Evolutionary conservation across 2,113 vertebrate genomes (phyloP).

Genomic region (Charina bottae): DNA sequence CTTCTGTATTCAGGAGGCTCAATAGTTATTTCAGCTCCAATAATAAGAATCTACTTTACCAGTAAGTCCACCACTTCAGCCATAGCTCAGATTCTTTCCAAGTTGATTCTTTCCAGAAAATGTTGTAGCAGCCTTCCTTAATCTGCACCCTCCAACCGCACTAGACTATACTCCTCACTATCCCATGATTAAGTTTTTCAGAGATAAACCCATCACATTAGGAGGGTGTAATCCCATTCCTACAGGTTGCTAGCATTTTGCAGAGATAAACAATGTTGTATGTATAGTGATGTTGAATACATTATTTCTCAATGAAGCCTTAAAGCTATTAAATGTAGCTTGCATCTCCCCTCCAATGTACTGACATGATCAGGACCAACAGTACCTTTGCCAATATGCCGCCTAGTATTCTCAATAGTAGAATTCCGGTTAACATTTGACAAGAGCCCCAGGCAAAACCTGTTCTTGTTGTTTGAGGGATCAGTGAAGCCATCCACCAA

Average conservation of each 20-base stretch:
- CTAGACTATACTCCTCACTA: background rate
- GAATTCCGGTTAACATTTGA: constrained; percentile 99
- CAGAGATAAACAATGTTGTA: background rate
- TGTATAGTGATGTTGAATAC: background rate
- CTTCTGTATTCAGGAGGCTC: background rate
- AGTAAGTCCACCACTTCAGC: background rate
- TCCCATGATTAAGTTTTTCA: background rate
- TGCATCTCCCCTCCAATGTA: background rate
- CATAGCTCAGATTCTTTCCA: background rate
- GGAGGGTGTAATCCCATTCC: background rate
- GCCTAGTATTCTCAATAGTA: constrained; percentile 96
- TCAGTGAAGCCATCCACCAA: constrained; percentile 98
- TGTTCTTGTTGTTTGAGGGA: constrained; percentile 98
- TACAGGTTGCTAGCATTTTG: background rate
- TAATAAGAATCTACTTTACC: background rate
- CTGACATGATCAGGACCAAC: background rate
- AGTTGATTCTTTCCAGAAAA: background rate
- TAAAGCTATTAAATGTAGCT: background rate
- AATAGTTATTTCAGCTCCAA: background rate
- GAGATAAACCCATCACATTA: background rate
- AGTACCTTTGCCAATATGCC: constrained; percentile 96
- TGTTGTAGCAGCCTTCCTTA: background rate
- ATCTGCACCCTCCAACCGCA: background rate
- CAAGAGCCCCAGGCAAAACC: constrained; percentile 96
- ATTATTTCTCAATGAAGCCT: constrained; percentile 2